Conservation (phyloP, 1,140 invertebrate species). For the Aleiodes sp. region DNA sequence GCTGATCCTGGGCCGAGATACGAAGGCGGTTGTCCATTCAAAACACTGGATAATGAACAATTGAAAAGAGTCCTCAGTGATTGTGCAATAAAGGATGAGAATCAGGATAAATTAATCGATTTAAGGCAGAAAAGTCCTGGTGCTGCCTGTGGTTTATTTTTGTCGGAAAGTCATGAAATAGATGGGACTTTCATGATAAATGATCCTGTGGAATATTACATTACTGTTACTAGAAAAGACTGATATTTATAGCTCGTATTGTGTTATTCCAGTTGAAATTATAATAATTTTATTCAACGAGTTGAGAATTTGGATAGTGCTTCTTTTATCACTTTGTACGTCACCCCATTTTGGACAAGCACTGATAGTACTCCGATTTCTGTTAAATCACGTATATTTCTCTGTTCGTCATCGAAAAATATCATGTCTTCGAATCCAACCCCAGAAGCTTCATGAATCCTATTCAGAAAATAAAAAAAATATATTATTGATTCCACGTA, state of each 20-base stretch:
- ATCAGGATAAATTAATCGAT: conserved; percentile 40
- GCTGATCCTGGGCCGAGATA: conserved; percentile 59
- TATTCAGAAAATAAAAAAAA: conserved; percentile 59
- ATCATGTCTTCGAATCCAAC: conserved; percentile 74
- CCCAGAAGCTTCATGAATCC: conserved; percentile 69
- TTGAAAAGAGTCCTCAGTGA: conserved; percentile 61
- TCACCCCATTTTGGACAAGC: conserved; percentile 69
- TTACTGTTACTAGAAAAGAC: conserved; percentile 37
- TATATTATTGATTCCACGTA: conserved; percentile 23
- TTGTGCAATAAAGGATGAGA: conserved; percentile 48
- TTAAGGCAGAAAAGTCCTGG: conserved; percentile 39
- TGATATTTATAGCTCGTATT: conserved; percentile 30
- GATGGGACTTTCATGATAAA: conserved; percentile 38
- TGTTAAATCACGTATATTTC: conserved; percentile 71
- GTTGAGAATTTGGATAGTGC: conserved; percentile 62
- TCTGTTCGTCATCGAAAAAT: conserved; percentile 75
- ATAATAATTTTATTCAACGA: conserved; percentile 29
- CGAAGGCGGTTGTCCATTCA: conserved; percentile 72
- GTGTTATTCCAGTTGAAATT: not conserved
- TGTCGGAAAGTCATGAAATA: conserved; percentile 43
- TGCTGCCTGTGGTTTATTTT: conserved; percentile 48
- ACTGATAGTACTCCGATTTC: conserved; percentile 69
- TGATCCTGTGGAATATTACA: conserved; percentile 58
- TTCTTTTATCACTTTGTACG: conserved; percentile 61
- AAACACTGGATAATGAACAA: conserved; percentile 65